A percentile compares a stretch with the other conserved stretches of the same genome.
Conservation (phyloP, 2,113 vertebrate genomes). For the Oryctolagus cuniculus region mOryCun1.1 NC_091433.1:156871001-156871500, state of each 20-base stretch:
- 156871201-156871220: background rate
- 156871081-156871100: background rate
- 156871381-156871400: slow-evolving; percentile 14
- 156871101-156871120: background rate
- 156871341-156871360: slow-evolving; percentile 27
- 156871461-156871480: background rate
- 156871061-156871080: background rate
- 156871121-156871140: background rate
- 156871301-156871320: background rate
- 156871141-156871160: background rate
- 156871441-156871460: background rate
- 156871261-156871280: slow-evolving; percentile 24
- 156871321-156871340: background rate
- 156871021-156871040: background rate
- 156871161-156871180: background rate
- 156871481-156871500: background rate
- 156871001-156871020: background rate
- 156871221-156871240: background rate
- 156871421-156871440: background rate
- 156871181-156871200: background rate
- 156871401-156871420: background rate
- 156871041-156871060: background rate
- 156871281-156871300: slow-evolving; percentile 27
- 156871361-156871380: slow-evolving; percentile 18
- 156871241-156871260: slow-evolving; percentile 15